These are phyloP conservation scores for Oceanites oceanicus DNA, from an alignment of 2,113 vertebrate species.

Conservation along the genomic window DNA sequence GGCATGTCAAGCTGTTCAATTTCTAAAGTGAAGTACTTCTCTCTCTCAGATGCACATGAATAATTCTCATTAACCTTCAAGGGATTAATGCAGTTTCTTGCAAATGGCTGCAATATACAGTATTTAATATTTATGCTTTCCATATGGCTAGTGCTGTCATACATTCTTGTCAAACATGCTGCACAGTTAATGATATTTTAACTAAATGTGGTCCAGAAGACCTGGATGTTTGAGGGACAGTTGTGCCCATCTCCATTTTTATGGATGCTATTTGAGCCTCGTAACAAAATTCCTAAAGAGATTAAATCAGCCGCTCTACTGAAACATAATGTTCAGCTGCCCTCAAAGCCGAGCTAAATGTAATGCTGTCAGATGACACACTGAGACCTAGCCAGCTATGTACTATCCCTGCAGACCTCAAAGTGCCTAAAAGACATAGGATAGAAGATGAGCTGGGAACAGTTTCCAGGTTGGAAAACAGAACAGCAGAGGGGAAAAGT, in stretches of 20 bases:
- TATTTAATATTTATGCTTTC: constrained; percentile 72
- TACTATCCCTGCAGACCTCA: background rate
- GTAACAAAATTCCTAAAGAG: constrained; percentile 2
- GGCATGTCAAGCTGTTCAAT: constrained; percentile 60
- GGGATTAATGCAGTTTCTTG: constrained; percentile 71
- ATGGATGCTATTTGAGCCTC: constrained; percentile 12
- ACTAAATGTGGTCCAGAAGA: background rate
- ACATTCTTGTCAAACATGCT: constrained; percentile 66
- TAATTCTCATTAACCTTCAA: constrained; percentile 74
- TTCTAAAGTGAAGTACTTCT: constrained; percentile 67
- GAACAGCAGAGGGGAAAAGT: background rate
- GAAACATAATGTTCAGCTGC: background rate
- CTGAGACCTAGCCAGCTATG: background rate
- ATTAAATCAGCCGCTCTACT: constrained; percentile 9
- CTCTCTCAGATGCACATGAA: constrained; percentile 70
- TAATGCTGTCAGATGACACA: background rate
- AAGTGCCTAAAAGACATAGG: background rate
- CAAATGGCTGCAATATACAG: constrained; percentile 71
- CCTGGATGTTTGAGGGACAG: constrained; percentile 32
- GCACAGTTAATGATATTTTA: constrained; percentile 60
- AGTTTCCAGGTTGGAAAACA: background rate
- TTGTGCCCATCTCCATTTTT: constrained; percentile 48
- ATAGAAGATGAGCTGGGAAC: background rate
- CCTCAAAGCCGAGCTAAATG: background rate
- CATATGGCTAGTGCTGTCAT: constrained; percentile 66